A percentile compares a stretch with the other conserved stretches of the same genome.
phyloP scores from a whole-genome alignment of 1,140 invertebrate species.

The Notospermus geniculatus region DNA sequence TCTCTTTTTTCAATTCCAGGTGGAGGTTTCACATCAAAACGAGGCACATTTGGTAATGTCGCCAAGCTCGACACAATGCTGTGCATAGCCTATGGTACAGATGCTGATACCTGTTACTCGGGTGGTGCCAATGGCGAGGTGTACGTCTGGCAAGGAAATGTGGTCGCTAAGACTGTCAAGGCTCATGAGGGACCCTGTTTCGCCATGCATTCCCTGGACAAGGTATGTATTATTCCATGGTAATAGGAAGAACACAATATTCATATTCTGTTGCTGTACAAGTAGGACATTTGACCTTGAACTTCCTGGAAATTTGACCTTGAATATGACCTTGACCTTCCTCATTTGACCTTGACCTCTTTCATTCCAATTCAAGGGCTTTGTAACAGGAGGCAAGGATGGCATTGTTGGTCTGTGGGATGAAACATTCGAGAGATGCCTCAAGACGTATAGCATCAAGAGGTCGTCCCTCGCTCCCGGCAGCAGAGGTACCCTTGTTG shows the following conservation, averaged over 20 bases:
- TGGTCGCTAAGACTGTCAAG: conserved; percentile 46
- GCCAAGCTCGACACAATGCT: conserved; percentile 55
- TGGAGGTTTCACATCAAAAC: conserved; percentile 53
- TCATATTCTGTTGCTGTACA: no score
- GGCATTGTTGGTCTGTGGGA: conserved; percentile 55
- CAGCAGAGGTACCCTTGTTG: conserved; percentile 39
- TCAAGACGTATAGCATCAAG: conserved; percentile 52
- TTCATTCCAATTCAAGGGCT: conserved; percentile 52
- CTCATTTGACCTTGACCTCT: no score
- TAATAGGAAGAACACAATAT: no score
- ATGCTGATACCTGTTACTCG: conserved; percentile 49
- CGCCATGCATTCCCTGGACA: conserved; percentile 55
- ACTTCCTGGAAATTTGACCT: no score
- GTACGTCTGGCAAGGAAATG: conserved; percentile 50
- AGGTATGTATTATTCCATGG: conserved; percentile 33
- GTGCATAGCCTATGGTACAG: conserved; percentile 51
- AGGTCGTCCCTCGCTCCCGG: conserved; percentile 37
- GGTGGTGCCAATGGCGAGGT: conserved; percentile 52
- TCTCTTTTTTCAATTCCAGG: no score
- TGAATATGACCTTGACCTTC: no score
- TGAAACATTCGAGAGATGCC: conserved; percentile 51
- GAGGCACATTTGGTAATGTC: conserved; percentile 53
- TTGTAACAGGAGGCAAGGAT: conserved; percentile 58
- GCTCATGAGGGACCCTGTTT: conserved; percentile 56
- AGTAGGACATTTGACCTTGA: no score